Conservation (phyloP, 2,113 vertebrate genomes). For the Trematocara nigrifrons region DNA sequence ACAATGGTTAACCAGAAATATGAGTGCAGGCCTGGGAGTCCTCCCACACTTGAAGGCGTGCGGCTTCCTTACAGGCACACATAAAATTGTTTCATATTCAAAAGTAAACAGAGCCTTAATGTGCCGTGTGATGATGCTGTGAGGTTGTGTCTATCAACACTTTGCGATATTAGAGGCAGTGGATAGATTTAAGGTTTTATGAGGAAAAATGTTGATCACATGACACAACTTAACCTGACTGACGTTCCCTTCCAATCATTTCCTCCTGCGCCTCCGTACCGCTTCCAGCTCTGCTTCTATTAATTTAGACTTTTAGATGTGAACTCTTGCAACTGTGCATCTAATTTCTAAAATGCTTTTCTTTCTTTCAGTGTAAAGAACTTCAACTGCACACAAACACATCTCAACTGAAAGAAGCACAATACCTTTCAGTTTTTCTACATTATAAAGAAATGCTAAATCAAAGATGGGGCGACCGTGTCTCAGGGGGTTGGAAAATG, state of each 20-base stretch:
- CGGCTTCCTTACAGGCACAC: constrained; percentile 26
- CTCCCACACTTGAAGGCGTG: constrained; percentile 53
- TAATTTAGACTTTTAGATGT: not conserved
- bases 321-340: not conserved
- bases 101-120: constrained; percentile 37
- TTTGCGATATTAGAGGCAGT: not conserved
- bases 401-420: not conserved
- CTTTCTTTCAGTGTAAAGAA: not conserved
- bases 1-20: constrained; percentile 70
- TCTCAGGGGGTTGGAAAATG: too few relatives aligned
- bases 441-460: not conserved
- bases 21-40: constrained; percentile 42
- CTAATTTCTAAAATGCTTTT: not conserved
- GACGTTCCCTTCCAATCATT: not conserved
- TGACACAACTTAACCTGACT: not conserved
- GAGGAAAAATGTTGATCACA: not conserved
- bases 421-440: not conserved
- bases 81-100: constrained; percentile 46
- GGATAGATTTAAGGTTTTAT: constrained; percentile 18
- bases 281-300: not conserved
- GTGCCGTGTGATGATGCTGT: not conserved
- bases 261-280: not conserved
- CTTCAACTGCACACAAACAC: not conserved
- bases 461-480: not conserved
- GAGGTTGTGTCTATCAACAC: not conserved